Conservation (phyloP, 2,113 vertebrate species). For the Petaurus breviceps region DNA sequence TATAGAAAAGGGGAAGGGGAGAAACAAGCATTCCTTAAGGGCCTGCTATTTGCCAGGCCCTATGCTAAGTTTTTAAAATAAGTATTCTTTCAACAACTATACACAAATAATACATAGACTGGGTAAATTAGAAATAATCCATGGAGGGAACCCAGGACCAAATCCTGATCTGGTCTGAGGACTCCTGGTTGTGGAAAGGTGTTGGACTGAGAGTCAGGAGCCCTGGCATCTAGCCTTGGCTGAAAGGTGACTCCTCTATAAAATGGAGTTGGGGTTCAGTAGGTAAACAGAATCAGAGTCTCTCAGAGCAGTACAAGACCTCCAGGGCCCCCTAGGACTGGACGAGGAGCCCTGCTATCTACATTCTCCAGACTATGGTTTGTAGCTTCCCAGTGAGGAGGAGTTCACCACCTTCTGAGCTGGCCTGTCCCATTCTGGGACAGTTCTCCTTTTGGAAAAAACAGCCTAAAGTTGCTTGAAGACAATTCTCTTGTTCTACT, state of each 20-base stretch:
- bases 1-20: background rate
- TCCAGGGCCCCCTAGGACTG: too few relatives aligned
- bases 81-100: background rate
- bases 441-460: background rate
- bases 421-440: background rate
- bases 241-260: background rate
- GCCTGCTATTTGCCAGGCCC: background rate
- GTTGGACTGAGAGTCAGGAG: background rate
- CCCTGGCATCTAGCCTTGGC: background rate
- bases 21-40: too few relatives aligned
- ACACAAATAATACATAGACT: background rate
- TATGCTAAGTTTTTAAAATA: background rate
- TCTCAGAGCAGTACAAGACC: background rate
- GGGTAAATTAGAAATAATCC: background rate
- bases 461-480: too few relatives aligned
- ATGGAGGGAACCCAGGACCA: too few relatives aligned
- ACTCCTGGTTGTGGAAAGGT: background rate
- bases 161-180: too few relatives aligned
- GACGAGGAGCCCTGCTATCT: too few relatives aligned
- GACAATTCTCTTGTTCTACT: background rate
- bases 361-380: background rate
- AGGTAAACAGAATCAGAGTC: too few relatives aligned
- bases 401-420: too few relatives aligned
- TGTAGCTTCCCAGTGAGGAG: too few relatives aligned
- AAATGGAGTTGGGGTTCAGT: too few relatives aligned